Percentiles rank a stretch among this genome's conserved stretches.
Evolutionary conservation across 1,140 invertebrate genomes (phyloP).

Genomic region (Nephotettix cincticeps): DNA sequence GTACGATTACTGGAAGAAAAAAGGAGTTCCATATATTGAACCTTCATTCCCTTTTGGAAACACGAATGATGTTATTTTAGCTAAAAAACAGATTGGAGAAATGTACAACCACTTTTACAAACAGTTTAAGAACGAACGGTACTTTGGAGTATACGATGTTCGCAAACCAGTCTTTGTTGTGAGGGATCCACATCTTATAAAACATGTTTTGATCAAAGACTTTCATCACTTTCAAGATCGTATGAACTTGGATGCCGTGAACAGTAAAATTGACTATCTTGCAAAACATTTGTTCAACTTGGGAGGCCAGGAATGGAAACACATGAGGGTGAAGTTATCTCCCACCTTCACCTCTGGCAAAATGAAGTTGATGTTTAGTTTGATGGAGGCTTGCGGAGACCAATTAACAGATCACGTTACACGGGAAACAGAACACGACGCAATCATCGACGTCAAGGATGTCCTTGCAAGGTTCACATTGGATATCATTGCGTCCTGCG

Average conservation of each 20-base stretch:
- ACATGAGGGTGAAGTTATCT: conserved; percentile 57
- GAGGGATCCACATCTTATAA: conserved; percentile 48
- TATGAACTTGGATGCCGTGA: conserved; percentile 43
- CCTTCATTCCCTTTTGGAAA: conserved; percentile 47
- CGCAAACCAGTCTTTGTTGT: not conserved
- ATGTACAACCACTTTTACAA: conserved; percentile 13
- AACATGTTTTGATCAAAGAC: conserved; percentile 54
- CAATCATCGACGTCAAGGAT: conserved; percentile 52
- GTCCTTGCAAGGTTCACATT: conserved; percentile 52
- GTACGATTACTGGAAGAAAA: conserved; percentile 49
- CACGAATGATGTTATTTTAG: conserved; percentile 31
- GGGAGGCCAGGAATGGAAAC: conserved; percentile 56
- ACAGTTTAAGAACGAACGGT: not conserved
- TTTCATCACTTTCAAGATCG: conserved; percentile 54
- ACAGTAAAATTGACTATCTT: conserved; percentile 51
- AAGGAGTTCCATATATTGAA: conserved; percentile 44
- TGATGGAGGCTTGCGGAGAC: conserved; percentile 38
- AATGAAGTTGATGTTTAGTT: conserved; percentile 49
- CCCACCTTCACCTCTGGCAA: conserved; percentile 62
- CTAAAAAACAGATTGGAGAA: conserved; percentile 22
- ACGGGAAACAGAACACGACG: conserved; percentile 42
- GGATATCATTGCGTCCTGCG: conserved; percentile 57
- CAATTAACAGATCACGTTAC: conserved; percentile 30
- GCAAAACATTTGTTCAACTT: conserved; percentile 51
- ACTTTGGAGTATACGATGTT: conserved; percentile 13